Percentiles rank a stretch among this genome's conserved stretches.
phyloP scores from a whole-genome alignment of 2,888 invertebrate genomes.

The Athrips mouffetella region DNA sequence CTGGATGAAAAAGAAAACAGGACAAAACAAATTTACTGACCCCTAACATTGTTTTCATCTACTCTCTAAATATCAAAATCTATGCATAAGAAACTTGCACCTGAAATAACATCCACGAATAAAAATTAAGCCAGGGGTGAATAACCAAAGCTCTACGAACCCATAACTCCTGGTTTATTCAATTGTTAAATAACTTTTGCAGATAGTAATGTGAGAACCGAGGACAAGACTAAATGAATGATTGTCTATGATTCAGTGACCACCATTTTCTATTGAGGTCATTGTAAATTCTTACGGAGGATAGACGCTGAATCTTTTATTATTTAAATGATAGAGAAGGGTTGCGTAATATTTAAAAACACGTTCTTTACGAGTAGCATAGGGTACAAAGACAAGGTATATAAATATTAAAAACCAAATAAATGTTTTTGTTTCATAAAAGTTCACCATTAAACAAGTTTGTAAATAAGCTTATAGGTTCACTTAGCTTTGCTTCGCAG shows the following conservation, averaged over 20 bases:
- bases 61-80: no score
- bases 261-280: conserved; percentile 33
- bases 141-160: not conserved
- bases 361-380: not conserved
- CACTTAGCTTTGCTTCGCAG: no score
- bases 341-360: no score
- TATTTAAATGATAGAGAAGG: conserved; percentile 23
- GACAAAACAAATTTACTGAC: no score
- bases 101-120: not conserved
- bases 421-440: no score
- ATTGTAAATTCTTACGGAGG: conserved; percentile 12
- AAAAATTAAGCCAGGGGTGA: not conserved
- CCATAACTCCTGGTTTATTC: conserved; percentile 8
- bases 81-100: no score
- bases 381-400: conserved; percentile 21
- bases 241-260: conserved; percentile 27
- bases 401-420: not conserved
- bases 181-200: conserved; percentile 11
- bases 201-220: conserved; percentile 1
- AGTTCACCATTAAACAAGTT: no score
- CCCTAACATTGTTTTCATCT: no score
- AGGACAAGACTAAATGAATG: conserved; percentile 21
- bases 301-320: not conserved
- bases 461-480: no score
- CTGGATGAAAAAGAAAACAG: no score